phyloP scores from a whole-genome alignment of 2,888 invertebrate genomes.

The Nomada lathburiana region DNA sequence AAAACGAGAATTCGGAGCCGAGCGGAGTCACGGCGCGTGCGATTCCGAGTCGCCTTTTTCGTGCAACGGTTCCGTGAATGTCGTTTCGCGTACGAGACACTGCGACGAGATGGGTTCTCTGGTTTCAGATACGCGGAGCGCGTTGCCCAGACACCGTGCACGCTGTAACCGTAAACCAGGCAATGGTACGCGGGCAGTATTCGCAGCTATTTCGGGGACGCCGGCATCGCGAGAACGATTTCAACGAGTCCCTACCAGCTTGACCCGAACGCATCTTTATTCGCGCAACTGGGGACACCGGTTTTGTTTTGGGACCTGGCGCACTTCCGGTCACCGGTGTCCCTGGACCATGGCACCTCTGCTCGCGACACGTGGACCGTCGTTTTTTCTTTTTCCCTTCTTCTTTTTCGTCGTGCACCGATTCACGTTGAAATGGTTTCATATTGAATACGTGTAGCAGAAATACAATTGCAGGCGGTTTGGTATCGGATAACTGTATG shows the following conservation, averaged over 20 bases:
- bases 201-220: constrained; percentile 73
- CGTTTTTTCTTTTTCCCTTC: too few species aligned
- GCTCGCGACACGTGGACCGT: too few species aligned
- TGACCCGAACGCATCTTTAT: constrained; percentile 71
- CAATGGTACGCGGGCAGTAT: constrained; percentile 70
- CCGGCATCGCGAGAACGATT: constrained; percentile 67
- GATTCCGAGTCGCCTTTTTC: constrained; percentile 57
- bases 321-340: constrained; percentile 21
- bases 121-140: constrained; percentile 73
- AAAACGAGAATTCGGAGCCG: constrained; percentile 31
- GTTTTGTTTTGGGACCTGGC: too few species aligned
- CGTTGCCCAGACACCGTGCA: constrained; percentile 74
- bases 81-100: constrained; percentile 56
- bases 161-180: constrained; percentile 74
- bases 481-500: too few species aligned
- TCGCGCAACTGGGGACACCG: constrained; percentile 36
- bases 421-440: too few species aligned
- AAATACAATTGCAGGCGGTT: too few species aligned
- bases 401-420: too few species aligned
- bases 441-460: too few species aligned
- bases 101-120: constrained; percentile 72
- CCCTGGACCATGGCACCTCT: too few species aligned
- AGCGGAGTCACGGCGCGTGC: constrained; percentile 22
- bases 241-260: constrained; percentile 68
- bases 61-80: constrained; percentile 68